Base-by-base conservation (phyloP, 2,113 vertebrate species). In the Hippopotamus amphibius region DNA sequence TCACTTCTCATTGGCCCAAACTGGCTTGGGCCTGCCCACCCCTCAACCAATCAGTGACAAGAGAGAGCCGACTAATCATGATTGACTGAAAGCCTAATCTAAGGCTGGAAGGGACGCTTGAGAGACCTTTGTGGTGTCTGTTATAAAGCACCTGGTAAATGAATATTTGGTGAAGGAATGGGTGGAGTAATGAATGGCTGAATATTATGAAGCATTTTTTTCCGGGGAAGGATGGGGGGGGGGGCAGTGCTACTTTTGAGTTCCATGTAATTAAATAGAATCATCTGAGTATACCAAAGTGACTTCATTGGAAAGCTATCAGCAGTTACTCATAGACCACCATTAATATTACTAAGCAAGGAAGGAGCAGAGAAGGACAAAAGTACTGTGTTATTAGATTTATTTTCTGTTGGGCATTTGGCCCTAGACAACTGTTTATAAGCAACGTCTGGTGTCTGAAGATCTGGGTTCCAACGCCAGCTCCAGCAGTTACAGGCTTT, bases 1-100 rank as follows among this genome's bases (percentile, higher is more conserved):
- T 92, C 12, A 14, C 69, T 55, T 88, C 50, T 90, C 71, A 76
- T 95, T 94, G 88, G 88, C 48, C 59, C 69, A 76, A n/a, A 57
- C 41, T 88, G n/a, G 4, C 28, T 79, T 72, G 53, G n/a, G 9
- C 43, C 82, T 2, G 26, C 92, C 96, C 83, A 68, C 50, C 21
- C 17, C 61, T 41, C 77, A 41, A 13, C 83, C 88, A 95, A 43
- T 90, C 46, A 88, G 19, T 1, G 46, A 24, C 14, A 2, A 57
- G 28, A 24, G 15, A 91, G 37, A 66, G n/a, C 22, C 0, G 9
- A 17, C 16, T 74, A 41, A 4, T 48, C 41, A 2, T 66, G 48
- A 50, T n/a, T 7, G n/a, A 86, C 68, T 6, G 26, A 63, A 50
- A n/a, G 37, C 13, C 41, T 22, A 48, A 21, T 41, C 28, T 16